These are phyloP conservation scores for Falco berigora DNA, from an alignment of 2,797 vertebrate species.

Conservation along the genomic window DNA sequence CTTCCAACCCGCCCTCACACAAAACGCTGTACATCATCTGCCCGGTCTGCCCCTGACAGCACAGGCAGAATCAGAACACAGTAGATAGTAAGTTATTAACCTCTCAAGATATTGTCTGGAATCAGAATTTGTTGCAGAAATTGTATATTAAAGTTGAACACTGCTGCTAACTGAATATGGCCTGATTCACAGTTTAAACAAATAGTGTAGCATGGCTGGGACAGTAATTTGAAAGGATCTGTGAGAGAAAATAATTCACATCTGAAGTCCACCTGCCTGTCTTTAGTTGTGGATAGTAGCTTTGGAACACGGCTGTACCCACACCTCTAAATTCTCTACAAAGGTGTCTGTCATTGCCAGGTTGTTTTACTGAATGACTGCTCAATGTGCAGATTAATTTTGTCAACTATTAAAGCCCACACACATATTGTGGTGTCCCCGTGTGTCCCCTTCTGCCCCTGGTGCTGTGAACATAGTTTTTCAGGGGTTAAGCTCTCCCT, in stretches of 20 bases:
- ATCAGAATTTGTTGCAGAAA: not conserved
- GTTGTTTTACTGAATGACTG: not conserved
- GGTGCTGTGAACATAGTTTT: not conserved
- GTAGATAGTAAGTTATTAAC: not conserved
- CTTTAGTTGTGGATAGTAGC: not conserved
- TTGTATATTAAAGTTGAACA: not conserved
- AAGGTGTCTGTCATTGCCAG: not conserved
- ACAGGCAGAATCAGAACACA: not conserved
- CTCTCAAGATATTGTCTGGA: constrained; percentile 4
- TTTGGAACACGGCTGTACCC: not conserved
- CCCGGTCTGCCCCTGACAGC: not conserved
- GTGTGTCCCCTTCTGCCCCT: not conserved
- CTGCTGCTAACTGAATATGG: not conserved
- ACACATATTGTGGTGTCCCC: not conserved
- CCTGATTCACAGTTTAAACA: not conserved
- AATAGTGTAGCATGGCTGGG: not conserved
- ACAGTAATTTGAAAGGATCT: not conserved
- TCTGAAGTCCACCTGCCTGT: not conserved
- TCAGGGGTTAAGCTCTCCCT: not conserved
- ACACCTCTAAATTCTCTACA: not conserved
- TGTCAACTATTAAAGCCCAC: not conserved
- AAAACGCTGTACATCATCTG: not conserved
- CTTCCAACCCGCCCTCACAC: not conserved
- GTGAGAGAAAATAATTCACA: not conserved
- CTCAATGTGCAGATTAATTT: not conserved